Percentiles rank a stretch among this genome's conserved stretches.
These are phyloP conservation scores for Riparia riparia DNA, from an alignment of 2,113 vertebrate species.

Conservation along the genomic window DNA sequence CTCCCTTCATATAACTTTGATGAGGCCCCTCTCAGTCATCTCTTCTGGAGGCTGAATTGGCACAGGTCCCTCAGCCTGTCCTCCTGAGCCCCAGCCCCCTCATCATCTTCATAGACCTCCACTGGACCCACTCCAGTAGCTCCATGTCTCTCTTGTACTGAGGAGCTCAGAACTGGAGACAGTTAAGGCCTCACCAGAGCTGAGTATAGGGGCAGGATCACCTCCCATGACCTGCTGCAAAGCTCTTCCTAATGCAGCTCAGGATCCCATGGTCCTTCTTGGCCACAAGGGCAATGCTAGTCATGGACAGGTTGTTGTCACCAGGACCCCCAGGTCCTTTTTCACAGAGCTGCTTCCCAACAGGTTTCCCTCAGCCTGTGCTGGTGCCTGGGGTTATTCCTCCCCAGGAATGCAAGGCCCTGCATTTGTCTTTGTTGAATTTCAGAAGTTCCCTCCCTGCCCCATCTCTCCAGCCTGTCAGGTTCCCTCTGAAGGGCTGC, in stretches of 20 bases:
- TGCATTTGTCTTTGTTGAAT: neutral
- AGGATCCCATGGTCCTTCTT: neutral
- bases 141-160: neutral
- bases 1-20: neutral
- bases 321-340: neutral
- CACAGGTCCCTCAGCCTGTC: neutral
- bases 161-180: neutral
- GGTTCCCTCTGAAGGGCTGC: neutral
- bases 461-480: fast-evolving
- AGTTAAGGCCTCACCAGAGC: neutral
- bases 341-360: neutral
- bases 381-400: neutral
- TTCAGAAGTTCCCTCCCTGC: neutral
- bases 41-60: neutral
- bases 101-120: neutral
- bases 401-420: neutral
- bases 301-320: neutral
- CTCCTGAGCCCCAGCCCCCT: neutral
- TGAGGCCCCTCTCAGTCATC: fast-evolving
- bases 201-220: neutral
- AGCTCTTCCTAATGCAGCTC: neutral
- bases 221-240: neutral
- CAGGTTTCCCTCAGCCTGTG: neutral
- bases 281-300: neutral
- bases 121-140: neutral